A percentile compares a stretch with the other conserved stretches of the same genome.
phyloP scores from a whole-genome alignment of 2,797 vertebrate genomes.

The Dromococcyx pavoninus region DNA sequence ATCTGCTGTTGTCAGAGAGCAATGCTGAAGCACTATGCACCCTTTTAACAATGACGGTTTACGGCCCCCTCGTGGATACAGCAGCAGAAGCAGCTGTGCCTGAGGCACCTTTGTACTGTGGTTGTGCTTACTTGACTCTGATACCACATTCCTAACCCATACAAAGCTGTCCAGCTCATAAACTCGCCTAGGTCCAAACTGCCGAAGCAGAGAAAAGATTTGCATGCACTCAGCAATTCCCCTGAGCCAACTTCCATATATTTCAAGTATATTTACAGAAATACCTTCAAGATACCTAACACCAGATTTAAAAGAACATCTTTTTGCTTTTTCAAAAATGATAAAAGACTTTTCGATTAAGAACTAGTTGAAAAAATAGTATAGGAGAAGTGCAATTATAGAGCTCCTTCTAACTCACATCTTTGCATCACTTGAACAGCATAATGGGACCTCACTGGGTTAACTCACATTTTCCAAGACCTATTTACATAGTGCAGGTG shows the following conservation, averaged over 20 bases:
- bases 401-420: not conserved
- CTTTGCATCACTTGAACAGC: not conserved
- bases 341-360: not conserved
- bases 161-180: not conserved
- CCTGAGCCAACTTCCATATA: not conserved
- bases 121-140: not conserved
- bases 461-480: not conserved
- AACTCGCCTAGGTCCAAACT: not conserved
- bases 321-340: not conserved
- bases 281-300: not conserved
- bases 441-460: not conserved
- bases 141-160: not conserved
- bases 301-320: not conserved
- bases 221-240: not conserved
- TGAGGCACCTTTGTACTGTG: not conserved
- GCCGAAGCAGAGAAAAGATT: not conserved
- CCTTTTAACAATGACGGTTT: not conserved
- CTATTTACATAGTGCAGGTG: not conserved
- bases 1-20: not conserved
- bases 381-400: not conserved
- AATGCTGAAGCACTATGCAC: accelerated
- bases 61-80: not conserved
- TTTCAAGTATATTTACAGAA: not conserved
- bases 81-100: not conserved
- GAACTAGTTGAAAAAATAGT: not conserved